Evolutionary conservation across 2,797 vertebrate genomes (phyloP).

Genomic region (Phoeniculus purpureus): DNA sequence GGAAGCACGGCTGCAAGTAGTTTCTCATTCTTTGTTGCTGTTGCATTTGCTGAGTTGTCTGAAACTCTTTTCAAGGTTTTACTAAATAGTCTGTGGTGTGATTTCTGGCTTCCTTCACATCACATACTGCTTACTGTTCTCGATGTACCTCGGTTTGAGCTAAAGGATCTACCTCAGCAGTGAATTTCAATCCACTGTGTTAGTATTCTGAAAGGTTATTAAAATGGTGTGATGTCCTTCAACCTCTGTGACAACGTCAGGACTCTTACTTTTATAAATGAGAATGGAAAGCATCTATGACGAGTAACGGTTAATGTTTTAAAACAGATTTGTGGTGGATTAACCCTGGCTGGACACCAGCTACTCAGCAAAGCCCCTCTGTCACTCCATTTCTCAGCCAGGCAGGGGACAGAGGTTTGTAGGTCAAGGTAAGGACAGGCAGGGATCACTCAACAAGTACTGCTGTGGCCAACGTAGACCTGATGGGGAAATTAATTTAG

Average conservation of each 20-base stretch:
- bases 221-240: neutral
- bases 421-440: neutral
- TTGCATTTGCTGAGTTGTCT: neutral
- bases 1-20: neutral
- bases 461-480: neutral
- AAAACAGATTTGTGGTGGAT: neutral
- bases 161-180: neutral
- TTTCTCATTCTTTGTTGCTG: neutral
- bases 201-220: neutral
- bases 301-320: neutral
- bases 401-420: neutral
- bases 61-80: neutral
- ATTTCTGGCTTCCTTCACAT: neutral
- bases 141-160: neutral
- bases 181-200: neutral
- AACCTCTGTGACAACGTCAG: neutral
- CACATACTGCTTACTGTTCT: neutral
- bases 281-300: neutral
- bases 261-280: neutral
- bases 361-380: neutral
- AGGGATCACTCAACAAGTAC: neutral
- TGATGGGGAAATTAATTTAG: neutral
- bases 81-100: neutral
- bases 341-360: neutral
- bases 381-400: neutral